Evolutionary conservation across 2,113 vertebrate species (phyloP).

Genomic region (Trichechus manatus): DNA sequence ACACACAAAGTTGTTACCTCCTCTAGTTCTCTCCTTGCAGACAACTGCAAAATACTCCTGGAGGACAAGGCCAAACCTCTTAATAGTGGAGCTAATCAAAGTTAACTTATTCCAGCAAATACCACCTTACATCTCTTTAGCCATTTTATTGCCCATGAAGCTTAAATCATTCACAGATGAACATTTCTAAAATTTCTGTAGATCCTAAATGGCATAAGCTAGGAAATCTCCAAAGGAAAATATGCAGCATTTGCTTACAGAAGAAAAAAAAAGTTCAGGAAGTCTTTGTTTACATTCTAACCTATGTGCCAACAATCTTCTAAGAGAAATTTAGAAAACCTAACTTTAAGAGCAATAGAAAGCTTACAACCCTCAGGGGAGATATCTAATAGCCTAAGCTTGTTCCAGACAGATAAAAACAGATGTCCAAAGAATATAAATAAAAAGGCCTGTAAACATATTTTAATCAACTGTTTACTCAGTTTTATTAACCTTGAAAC

Average conservation of each 20-base stretch:
- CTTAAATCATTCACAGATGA: not conserved
- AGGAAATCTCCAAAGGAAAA: not conserved
- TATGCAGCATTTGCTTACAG: not conserved
- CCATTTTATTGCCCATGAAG: not conserved
- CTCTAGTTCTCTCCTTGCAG: not conserved
- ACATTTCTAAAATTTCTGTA: not conserved
- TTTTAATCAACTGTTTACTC: slow-evolving; percentile 11
- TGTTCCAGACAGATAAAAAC: slow-evolving; percentile 43
- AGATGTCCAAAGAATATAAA: slow-evolving; percentile 32
- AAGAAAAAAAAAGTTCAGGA: not conserved
- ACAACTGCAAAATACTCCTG: not conserved
- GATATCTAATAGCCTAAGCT: not conserved
- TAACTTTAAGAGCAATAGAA: not conserved
- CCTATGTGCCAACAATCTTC: not conserved
- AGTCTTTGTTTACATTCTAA: slow-evolving; percentile 19
- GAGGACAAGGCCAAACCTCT: not conserved
- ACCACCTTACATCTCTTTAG: not conserved
- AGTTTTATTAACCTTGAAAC: not conserved
- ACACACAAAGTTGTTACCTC: not conserved
- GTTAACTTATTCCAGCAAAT: not conserved
- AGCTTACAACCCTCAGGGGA: not conserved
- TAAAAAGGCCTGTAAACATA: slow-evolving; percentile 52
- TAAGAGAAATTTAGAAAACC: not conserved
- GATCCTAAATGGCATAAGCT: not conserved
- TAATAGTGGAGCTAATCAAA: not conserved